Percentiles rank a stretch among this genome's conserved stretches.
These are phyloP conservation scores for Sinocyclocheilus anophthalmus DNA, from an alignment of 2,113 vertebrate genomes.

Conservation along the genomic window DNA sequence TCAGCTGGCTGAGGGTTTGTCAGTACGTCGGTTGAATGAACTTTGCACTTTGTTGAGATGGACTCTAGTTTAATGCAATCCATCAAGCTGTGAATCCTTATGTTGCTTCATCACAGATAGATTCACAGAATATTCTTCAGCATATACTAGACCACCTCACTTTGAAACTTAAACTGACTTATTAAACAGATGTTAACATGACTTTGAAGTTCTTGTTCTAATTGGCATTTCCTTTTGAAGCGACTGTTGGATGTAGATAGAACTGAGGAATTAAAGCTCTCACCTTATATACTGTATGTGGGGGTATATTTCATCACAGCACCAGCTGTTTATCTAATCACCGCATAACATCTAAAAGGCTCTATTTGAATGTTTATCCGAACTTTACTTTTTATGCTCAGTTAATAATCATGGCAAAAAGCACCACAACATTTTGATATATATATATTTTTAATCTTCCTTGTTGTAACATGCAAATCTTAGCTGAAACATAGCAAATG, in stretches of 20 bases:
- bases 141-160: neutral
- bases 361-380: conserved; percentile 11
- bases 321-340: conserved; percentile 57
- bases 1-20: conserved; percentile 45
- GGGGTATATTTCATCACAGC: conserved; percentile 61
- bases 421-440: neutral
- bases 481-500: neutral
- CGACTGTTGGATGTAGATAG: conserved; percentile 25
- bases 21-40: conserved; percentile 25
- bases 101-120: neutral
- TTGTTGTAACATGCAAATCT: neutral
- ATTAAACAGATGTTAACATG: conserved; percentile 51
- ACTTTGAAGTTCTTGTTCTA: conserved; percentile 60
- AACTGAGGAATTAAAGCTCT: conserved; percentile 49
- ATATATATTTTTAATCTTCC: neutral
- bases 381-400: neutral
- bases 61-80: conserved; percentile 46
- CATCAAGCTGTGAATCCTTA: conserved; percentile 47
- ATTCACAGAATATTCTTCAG: neutral
- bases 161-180: conserved; percentile 42
- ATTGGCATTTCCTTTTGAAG: conserved; percentile 66
- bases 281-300: neutral
- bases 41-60: conserved; percentile 37
- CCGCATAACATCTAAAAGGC: conserved; percentile 52
- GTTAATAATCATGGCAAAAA: neutral